Evolutionary conservation across 2,888 invertebrate genomes (phyloP), one percentile per base, ranked within the genome.

Genomic region (Synergus umbraculus): DNA sequence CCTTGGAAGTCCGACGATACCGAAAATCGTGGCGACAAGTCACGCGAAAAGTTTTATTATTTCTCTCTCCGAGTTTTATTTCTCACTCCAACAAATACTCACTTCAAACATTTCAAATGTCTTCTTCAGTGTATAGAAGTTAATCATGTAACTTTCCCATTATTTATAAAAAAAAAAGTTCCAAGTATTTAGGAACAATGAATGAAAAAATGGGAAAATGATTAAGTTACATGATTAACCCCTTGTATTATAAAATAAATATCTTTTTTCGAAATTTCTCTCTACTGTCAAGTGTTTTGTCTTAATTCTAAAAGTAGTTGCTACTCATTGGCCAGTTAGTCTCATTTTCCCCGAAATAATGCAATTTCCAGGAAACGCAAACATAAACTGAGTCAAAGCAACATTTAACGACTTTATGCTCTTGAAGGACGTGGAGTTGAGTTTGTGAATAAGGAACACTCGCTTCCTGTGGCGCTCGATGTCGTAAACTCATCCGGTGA

Each of bases 401-500:
- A 60, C 22, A 9, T 22, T 60, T 60, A 22, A 60, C 12, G 22
- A 67, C 43, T 67, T 67, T 44, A 18, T 5, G 15, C 18, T 41
- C 66, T 18, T 18, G 41, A 44, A 67, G 18, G 44, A 12, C 18
- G n/a, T 5, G 18, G 22, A 67, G 10, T 18, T 67, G n/a, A 44
- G 10, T 43, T 43, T 67, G 41, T 18, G 43, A 67, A 44, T 44
- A 67, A 44, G 66, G 2, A 67, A 44, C 12, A 8, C 44, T 67
- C 22, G 41, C 66, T 43, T 18, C 18, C 44, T 67, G 41, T 43
- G 41, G 43, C 43, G 41, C 44, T 67, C 18, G 43, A 67, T 67
- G 44, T 18, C 44, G 66, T 12, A 67, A 67, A 67, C 18, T 67
- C 66, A 67, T 12, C 66, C 44, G 12, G 66, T 67, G 66, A 67